These are phyloP conservation scores for Drosophila limbata DNA, from an alignment of 2,888 invertebrate species.

Conservation along the genomic window DNA sequence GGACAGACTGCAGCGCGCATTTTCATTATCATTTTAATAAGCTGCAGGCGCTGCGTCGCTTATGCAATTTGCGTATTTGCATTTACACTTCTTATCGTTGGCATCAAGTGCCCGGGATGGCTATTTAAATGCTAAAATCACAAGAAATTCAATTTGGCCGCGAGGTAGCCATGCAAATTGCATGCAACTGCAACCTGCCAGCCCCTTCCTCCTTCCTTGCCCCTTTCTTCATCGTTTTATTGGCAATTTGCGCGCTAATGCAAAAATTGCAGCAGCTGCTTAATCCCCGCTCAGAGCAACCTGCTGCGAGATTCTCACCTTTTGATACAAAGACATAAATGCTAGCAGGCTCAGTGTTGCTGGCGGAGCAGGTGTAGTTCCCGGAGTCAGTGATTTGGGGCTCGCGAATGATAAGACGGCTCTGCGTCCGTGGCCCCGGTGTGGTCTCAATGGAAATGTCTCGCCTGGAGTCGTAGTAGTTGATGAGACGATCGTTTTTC, in stretches of 20 bases:
- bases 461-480: slow-evolving; percentile 94
- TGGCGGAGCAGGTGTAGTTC: slow-evolving; percentile 95
- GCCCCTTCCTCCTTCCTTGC: background rate
- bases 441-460: slow-evolving; percentile 93
- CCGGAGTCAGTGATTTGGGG: slow-evolving; percentile 95
- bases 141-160: slow-evolving; percentile 64
- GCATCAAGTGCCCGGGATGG: slow-evolving; percentile 43
- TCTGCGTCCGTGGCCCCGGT: slow-evolving; percentile 94
- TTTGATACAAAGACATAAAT: slow-evolving; percentile 96
- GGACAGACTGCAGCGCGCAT: slow-evolving; percentile 34
- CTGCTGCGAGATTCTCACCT: slow-evolving; percentile 87
- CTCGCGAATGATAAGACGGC: slow-evolving; percentile 92
- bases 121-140: slow-evolving; percentile 75
- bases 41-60: slow-evolving; percentile 57
- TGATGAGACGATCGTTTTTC: slow-evolving; percentile 97
- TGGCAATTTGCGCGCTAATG: slow-evolving; percentile 31
- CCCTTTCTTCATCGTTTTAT: slow-evolving; percentile 4
- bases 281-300: slow-evolving; percentile 19
- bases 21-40: slow-evolving; percentile 72
- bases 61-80: slow-evolving; percentile 72
- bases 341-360: slow-evolving; percentile 95
- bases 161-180: slow-evolving; percentile 55
- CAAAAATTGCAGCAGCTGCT: slow-evolving; percentile 47
- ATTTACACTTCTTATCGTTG: slow-evolving; percentile 74
- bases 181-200: slow-evolving; percentile 51